phyloP scores from a whole-genome alignment of 2,888 invertebrate species.

The Drosophila limbata region DNA sequence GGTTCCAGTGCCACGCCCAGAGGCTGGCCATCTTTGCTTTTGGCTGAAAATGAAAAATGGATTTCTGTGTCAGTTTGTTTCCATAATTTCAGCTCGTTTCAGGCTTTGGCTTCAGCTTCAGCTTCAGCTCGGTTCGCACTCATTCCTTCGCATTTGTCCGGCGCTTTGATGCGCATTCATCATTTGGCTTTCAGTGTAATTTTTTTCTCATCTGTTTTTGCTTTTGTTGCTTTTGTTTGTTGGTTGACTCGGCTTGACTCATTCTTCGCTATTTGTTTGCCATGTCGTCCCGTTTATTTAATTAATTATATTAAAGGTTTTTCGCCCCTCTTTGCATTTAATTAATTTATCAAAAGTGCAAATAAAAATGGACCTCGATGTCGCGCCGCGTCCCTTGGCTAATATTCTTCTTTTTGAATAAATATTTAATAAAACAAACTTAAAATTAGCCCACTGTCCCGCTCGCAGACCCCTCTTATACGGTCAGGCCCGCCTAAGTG shows the following conservation, averaged over 20 bases:
- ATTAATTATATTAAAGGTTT: conserved; percentile 80
- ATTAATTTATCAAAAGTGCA: conserved; percentile 79
- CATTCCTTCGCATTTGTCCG: not conserved
- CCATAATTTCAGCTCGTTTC: conserved; percentile 73
- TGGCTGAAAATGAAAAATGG: conserved; percentile 79
- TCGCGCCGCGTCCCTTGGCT: conserved; percentile 22
- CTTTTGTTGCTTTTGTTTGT: conserved; percentile 24
- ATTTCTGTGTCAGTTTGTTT: conserved; percentile 81
- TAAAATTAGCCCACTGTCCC: conserved; percentile 64
- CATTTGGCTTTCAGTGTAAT: conserved; percentile 70
- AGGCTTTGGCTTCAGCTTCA: conserved; percentile 44
- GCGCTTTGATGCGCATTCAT: conserved; percentile 74
- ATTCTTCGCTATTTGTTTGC: conserved; percentile 52
- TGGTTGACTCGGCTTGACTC: conserved; percentile 25
- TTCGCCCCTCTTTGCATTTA: conserved; percentile 63
- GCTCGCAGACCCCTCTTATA: conserved; percentile 3
- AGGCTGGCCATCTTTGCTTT: conserved; percentile 49
- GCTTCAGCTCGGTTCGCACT: conserved; percentile 27
- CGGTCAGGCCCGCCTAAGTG: conserved; percentile 53
- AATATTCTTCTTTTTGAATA: conserved; percentile 45
- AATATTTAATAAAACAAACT: conserved; percentile 74
- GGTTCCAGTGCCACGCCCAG: conserved; percentile 34
- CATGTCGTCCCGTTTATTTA: conserved; percentile 72
- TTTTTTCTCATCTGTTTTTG: conserved; percentile 18
- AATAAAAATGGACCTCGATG: conserved; percentile 61